Percentiles rank a stretch among this genome's conserved stretches.
phyloP scores from a whole-genome alignment of 2,113 vertebrate genomes.

The Tonatia bakeri region DNA sequence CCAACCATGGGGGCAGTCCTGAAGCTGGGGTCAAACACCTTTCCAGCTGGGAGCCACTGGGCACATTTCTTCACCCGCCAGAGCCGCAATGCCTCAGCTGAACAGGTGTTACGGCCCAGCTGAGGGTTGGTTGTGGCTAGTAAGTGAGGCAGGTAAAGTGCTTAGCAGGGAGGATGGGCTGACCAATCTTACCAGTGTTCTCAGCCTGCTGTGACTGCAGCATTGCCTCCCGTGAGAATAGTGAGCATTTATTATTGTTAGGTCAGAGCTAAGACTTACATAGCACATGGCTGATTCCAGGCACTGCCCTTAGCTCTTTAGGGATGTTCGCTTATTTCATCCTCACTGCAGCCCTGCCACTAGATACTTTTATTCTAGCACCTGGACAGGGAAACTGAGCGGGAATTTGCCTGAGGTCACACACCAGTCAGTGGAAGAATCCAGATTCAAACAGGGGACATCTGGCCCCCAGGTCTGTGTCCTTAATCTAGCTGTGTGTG shows the following conservation, averaged over 20 bases:
- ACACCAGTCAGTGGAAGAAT: neutral
- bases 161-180: neutral
- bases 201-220: neutral
- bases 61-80: neutral
- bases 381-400: neutral
- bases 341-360: fast-evolving
- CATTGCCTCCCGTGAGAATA: neutral
- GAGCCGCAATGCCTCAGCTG: neutral
- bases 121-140: neutral
- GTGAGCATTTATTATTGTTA: neutral
- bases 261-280: neutral
- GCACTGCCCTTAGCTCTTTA: neutral
- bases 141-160: neutral
- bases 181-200: fast-evolving
- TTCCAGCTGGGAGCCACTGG: neutral
- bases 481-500: neutral
- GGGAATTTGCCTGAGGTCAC: neutral
- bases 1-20: neutral
- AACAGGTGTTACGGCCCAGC: neutral
- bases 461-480: neutral
- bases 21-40: too few relatives aligned
- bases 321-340: neutral
- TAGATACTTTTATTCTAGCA: neutral
- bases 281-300: fast-evolving
- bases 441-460: neutral